Evolutionary conservation across 2,888 invertebrate species (phyloP), one percentile per base, ranked within the genome.

Genomic region (Nephrotoma guestfalica): DNA sequence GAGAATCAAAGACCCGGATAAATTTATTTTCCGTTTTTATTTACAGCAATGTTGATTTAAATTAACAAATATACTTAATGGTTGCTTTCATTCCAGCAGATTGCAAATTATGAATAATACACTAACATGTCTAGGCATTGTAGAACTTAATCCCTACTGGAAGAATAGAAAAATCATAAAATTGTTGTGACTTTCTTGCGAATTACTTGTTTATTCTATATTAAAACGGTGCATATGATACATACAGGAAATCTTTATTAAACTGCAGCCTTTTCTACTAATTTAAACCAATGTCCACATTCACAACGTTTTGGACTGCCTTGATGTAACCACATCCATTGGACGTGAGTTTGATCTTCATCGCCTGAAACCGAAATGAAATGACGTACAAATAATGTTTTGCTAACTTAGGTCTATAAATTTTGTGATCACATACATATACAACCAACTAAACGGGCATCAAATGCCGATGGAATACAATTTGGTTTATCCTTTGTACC

Each of bases 281-380:
- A 93, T 93, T 97, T 97, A 93, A 98, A 99, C 97, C 97, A 98
- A 91, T 98, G 95, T 87, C 99, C 99, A 91, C 99, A 99, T 90
- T 96, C 97, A 91, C 99, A 99, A 89, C 98, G 95, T 90, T 96
- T 96, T 87, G 97, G 95, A 89, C 95, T 94, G 57, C 96, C 98
- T 93, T 95, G 95, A 91, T 98, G 96, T 89, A 99, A 92, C 96
- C 98, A 97, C 95, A 99, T 97, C 97, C 98, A 99, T 90, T 95
- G 96, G 88, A 99, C 94, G 88, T 94, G 93, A 87, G 96, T 95
- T 86, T 97, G 94, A 90, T 99, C 99, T 92, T 98, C 98, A 92
- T 99, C 97, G 91, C 94, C 94, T 94, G 91, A 41, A 88, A 92
- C 91, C 88, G 9, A 71, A 30, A 86, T 41, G 13, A 86, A 86